Conservation (phyloP, 2,888 invertebrate genomes). For the Meteorus colon region DNA sequence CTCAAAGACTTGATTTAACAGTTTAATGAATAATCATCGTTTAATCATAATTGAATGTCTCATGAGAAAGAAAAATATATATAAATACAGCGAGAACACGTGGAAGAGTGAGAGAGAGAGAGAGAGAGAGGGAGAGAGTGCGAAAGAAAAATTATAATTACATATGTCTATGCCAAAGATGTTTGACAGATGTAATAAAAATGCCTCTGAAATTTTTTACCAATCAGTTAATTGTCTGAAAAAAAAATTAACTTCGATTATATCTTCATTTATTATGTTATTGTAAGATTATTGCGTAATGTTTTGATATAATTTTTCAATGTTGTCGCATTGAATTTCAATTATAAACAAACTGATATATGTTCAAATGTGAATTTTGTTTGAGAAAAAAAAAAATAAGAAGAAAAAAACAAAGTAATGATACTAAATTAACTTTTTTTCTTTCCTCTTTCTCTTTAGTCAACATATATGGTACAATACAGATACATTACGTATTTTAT, state of each 20-base stretch:
- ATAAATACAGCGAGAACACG: slow-evolving; percentile 39
- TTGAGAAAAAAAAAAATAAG: not conserved
- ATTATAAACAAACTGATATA: too few species aligned
- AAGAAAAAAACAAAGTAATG: not conserved
- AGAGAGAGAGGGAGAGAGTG: slow-evolving; percentile 23
- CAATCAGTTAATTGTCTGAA: not conserved
- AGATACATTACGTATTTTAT: slow-evolving; percentile 34
- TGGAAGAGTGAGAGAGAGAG: slow-evolving; percentile 22
- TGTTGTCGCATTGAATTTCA: too few species aligned
- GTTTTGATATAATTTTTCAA: too few species aligned
- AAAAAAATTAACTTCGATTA: not conserved
- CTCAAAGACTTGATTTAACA: slow-evolving; percentile 26
- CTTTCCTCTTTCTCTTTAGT: not conserved
- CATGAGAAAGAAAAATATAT: slow-evolving; percentile 29
- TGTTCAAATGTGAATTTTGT: not conserved
- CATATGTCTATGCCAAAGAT: slow-evolving; percentile 68
- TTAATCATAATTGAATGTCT: slow-evolving; percentile 6
- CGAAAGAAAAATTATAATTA: slow-evolving; percentile 35
- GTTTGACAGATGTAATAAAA: slow-evolving; percentile 49
- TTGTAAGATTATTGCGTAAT: too few species aligned
- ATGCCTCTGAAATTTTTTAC: slow-evolving; percentile 16
- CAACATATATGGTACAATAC: slow-evolving; percentile 29
- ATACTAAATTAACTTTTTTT: too few species aligned
- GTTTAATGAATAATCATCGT: slow-evolving; percentile 7
- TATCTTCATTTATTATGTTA: not conserved